Conservation (phyloP, 2,888 invertebrate genomes). For the Coleophora flavipennella region DNA sequence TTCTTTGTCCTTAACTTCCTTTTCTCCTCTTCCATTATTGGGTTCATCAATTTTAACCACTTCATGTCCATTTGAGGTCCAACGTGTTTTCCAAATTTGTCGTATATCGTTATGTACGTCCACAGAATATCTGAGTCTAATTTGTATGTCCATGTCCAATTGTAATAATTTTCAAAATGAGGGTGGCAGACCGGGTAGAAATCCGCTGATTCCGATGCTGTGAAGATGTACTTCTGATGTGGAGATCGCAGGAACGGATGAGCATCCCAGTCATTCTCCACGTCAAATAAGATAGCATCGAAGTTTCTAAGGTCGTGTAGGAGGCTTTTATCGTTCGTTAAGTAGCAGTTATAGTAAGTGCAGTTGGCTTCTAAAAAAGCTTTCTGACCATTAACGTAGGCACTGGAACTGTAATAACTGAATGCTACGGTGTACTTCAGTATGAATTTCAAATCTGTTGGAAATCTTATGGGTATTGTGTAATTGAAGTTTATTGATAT, state of each 20-base stretch:
- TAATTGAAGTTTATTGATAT: constrained; percentile 17
- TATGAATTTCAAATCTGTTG: constrained; percentile 43
- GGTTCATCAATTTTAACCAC: constrained; percentile 32
- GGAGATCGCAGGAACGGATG: constrained; percentile 34
- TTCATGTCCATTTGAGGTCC: constrained; percentile 48
- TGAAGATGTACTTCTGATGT: constrained; percentile 64
- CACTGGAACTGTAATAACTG: constrained; percentile 21
- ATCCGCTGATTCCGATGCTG: constrained; percentile 38
- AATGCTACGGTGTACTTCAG: constrained; percentile 37
- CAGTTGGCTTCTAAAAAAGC: constrained; percentile 41
- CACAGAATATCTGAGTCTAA: constrained; percentile 45
- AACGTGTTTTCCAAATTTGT: constrained; percentile 30
- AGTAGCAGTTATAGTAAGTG: constrained; percentile 51
- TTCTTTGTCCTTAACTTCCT: constrained; percentile 32
- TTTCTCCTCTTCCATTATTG: constrained; percentile 24
- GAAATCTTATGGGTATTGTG: constrained; percentile 27
- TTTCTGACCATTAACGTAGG: constrained; percentile 30
- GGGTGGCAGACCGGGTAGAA: constrained; percentile 36
- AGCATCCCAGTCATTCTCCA: constrained; percentile 41
- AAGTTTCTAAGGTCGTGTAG: constrained; percentile 40
- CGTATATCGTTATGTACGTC: constrained; percentile 31
- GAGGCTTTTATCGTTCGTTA: constrained; percentile 38
- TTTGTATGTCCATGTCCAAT: constrained; percentile 50
- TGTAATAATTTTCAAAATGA: constrained; percentile 38
- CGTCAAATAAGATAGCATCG: constrained; percentile 70